phyloP scores from a whole-genome alignment of 2,888 invertebrate genomes.

The Glaucopsyche alexis region DNA sequence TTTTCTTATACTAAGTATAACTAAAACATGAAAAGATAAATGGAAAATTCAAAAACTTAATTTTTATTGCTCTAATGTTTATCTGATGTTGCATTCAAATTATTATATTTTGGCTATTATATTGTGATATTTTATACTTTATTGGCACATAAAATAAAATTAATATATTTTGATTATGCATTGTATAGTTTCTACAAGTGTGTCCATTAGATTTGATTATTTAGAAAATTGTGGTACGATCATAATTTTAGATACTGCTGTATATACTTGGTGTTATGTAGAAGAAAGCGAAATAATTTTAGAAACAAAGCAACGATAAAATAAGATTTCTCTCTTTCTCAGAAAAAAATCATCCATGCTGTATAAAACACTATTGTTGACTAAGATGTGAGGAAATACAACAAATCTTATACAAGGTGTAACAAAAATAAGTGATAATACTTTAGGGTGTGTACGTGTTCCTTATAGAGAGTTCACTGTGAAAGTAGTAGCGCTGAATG shows the following conservation, averaged over 20 bases:
- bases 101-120: background rate
- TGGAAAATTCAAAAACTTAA: too few relatives aligned
- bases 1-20: too few relatives aligned
- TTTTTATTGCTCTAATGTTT: too few relatives aligned
- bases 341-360: background rate
- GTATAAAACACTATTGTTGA: background rate
- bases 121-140: slow-evolving; percentile 4
- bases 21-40: too few relatives aligned
- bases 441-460: too few relatives aligned
- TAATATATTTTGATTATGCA: background rate
- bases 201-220: background rate
- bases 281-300: background rate
- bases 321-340: background rate
- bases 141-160: background rate
- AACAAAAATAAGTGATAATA: too few relatives aligned
- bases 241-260: background rate
- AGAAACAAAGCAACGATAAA: background rate
- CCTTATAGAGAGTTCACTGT: too few relatives aligned
- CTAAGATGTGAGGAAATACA: background rate
- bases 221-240: background rate
- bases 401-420: too few relatives aligned
- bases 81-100: background rate
- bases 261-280: background rate
- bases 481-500: too few relatives aligned
- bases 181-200: background rate